Conservation (phyloP, 2,113 vertebrate genomes). For the Pygoscelis adeliae region DNA sequence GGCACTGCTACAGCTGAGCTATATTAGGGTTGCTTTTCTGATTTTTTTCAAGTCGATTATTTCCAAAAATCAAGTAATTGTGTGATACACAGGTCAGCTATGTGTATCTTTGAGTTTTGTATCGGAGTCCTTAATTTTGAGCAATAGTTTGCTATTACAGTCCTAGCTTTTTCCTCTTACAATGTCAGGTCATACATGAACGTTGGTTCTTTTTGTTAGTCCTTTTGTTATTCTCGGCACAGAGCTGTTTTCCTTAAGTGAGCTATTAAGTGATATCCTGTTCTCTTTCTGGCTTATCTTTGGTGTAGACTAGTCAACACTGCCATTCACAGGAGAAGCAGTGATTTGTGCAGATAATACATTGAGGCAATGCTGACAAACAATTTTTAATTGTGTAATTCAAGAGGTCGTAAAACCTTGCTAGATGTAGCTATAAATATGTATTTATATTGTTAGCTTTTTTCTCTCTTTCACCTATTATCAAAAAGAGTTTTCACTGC, state of each 20-base stretch:
- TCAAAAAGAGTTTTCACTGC: not conserved
- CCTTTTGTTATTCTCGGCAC: not conserved
- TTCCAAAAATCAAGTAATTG: not conserved
- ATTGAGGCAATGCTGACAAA: not conserved
- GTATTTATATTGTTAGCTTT: not conserved
- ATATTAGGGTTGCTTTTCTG: not conserved
- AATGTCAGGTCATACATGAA: not conserved
- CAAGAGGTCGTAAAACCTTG: not conserved
- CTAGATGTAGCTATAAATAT: not conserved
- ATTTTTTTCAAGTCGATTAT: not conserved
- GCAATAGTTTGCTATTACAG: not conserved
- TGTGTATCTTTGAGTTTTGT: not conserved
- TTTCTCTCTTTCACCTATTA: not conserved
- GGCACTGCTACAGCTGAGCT: not conserved
- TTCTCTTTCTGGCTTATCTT: not conserved
- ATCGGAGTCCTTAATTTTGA: not conserved
- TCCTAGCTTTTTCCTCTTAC: not conserved
- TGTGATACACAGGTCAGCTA: not conserved
- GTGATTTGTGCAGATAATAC: not conserved
- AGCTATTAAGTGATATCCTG: not conserved
- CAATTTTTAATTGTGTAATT: not conserved
- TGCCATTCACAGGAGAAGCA: not conserved
- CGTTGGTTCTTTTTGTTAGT: not conserved
- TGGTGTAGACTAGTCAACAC: not conserved
- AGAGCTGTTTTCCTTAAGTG: not conserved